phyloP scores from a whole-genome alignment of 2,888 invertebrate species.

The Melikaiella ostensackeni region DNA sequence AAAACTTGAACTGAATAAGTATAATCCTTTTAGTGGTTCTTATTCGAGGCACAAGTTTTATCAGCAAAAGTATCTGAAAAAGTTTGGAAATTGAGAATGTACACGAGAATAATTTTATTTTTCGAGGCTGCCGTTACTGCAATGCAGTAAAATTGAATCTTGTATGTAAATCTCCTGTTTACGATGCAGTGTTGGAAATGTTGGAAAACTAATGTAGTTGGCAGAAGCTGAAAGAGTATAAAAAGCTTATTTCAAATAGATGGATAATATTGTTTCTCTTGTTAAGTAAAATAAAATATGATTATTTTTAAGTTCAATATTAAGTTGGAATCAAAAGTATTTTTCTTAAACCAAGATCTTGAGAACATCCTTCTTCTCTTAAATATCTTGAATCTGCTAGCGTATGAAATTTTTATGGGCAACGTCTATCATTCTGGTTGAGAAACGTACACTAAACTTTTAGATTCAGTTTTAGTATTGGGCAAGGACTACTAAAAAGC shows the following conservation, averaged over 20 bases:
- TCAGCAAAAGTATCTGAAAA: slow-evolving; percentile 1
- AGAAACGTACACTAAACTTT: neutral
- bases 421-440: neutral
- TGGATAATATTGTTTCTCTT: neutral
- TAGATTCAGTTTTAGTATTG: neutral
- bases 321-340: neutral
- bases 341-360: neutral
- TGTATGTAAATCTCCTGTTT: neutral
- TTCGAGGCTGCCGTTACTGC: neutral
- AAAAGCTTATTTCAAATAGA: neutral
- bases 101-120: slow-evolving; percentile 1
- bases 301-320: too few species aligned
- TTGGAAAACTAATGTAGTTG: slow-evolving; percentile 8
- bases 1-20: neutral
- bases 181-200: neutral
- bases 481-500: neutral
- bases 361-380: neutral
- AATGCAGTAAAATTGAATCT: slow-evolving; percentile 4
- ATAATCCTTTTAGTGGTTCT: neutral
- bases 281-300: neutral
- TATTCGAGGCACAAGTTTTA: slow-evolving; percentile 17
- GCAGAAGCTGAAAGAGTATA: neutral
- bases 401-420: neutral
- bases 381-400: neutral
- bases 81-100: slow-evolving; percentile 1